These are phyloP conservation scores for Xiphophorus maculatus DNA, from an alignment of 2,113 vertebrate genomes.

Conservation along the genomic window DNA sequence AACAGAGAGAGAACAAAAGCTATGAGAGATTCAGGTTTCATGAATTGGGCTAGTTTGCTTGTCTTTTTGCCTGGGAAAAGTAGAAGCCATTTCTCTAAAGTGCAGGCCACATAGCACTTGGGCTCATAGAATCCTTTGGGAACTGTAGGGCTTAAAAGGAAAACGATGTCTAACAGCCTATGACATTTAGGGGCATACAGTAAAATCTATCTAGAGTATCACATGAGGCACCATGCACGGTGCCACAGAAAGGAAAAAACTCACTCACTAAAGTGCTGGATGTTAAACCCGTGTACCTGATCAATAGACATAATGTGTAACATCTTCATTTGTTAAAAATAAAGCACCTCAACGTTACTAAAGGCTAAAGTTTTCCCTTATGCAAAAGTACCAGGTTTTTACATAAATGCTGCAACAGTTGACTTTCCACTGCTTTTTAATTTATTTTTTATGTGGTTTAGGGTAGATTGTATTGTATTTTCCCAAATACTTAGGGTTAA, in stretches of 20 bases:
- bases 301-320: constrained; percentile 7
- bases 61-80: constrained; percentile 50
- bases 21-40: constrained; percentile 27
- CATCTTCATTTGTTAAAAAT: background rate
- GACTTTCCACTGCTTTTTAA: too few relatives aligned
- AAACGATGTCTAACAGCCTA: constrained; percentile 40
- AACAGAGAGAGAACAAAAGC: constrained; percentile 34
- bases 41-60: constrained; percentile 50
- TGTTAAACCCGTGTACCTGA: constrained; percentile 15
- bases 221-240: constrained; percentile 19
- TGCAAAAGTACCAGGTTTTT: background rate
- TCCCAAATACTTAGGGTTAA: too few relatives aligned
- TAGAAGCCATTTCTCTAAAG: constrained; percentile 50
- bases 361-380: background rate
- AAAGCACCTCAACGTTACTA: background rate
- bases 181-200: constrained; percentile 40
- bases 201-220: constrained; percentile 35
- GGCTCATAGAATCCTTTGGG: constrained; percentile 35
- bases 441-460: too few relatives aligned
- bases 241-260: background rate
- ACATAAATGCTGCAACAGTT: background rate
- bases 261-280: background rate
- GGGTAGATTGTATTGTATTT: too few relatives aligned
- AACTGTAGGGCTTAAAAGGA: constrained; percentile 39
- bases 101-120: constrained; percentile 31